A percentile compares a stretch with the other conserved stretches of the same genome.
Conservation (phyloP, 2,888 invertebrate genomes). For the Dolichopus griseipennis region DNA sequence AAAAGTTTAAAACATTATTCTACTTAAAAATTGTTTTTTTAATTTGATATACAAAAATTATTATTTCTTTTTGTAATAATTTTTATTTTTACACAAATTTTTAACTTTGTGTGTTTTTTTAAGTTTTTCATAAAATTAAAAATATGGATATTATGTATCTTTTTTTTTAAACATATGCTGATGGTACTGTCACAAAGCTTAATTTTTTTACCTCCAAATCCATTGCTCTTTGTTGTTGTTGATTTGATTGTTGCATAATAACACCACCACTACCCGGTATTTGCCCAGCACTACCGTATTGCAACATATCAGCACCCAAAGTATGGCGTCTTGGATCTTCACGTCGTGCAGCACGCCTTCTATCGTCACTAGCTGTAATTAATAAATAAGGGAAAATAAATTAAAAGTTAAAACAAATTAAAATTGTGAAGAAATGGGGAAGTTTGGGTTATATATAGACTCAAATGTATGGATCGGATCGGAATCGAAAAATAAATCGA, state of each 20-base stretch:
- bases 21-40: no score
- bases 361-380: constrained; percentile 33
- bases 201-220: constrained; percentile 61
- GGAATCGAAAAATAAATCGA: no score
- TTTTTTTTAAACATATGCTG: constrained; percentile 3
- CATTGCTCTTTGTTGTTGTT: constrained; percentile 55
- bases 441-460: no score
- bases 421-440: no score
- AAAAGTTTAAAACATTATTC: no score
- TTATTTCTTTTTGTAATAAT: no score
- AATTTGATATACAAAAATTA: no score
- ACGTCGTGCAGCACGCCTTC: constrained; percentile 47
- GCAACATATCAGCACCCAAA: constrained; percentile 66
- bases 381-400: constrained; percentile 1
- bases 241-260: constrained; percentile 41
- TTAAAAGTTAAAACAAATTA: background rate
- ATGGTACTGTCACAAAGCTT: constrained; percentile 18
- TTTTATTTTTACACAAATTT: no score
- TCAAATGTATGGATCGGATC: no score
- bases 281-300: constrained; percentile 40
- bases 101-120: no score
- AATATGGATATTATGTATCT: background rate
- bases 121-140: no score
- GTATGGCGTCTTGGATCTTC: constrained; percentile 80
- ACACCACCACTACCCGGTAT: constrained; percentile 40